A percentile compares a stretch with the other conserved stretches of the same genome.
These are phyloP conservation scores for Drosophila niveifrons DNA, from an alignment of 2,888 invertebrate genomes.

Conservation along the genomic window DNA sequence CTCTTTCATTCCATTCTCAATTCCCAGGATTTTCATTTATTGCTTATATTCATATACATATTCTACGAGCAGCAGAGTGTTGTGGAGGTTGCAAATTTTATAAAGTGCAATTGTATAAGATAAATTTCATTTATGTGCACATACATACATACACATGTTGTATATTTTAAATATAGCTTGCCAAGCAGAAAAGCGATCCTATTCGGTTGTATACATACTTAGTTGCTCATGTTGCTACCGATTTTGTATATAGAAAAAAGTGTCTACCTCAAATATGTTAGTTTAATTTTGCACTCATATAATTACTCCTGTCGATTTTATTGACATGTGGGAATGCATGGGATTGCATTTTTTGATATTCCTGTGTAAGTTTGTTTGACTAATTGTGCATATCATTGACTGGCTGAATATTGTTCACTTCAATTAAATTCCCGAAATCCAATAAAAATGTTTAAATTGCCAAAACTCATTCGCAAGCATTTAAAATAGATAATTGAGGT, in stretches of 20 bases:
- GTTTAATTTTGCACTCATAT: slow-evolving; percentile 21
- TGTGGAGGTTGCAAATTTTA: slow-evolving; percentile 42
- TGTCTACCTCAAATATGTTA: slow-evolving; percentile 21
- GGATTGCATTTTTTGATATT: slow-evolving; percentile 9
- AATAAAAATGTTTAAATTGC: slow-evolving; percentile 7
- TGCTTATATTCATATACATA: slow-evolving; percentile 5
- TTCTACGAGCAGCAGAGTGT: slow-evolving; percentile 5
- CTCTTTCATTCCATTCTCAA: background rate
- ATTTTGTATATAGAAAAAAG: background rate
- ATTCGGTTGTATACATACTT: background rate
- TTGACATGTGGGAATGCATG: slow-evolving; percentile 11
- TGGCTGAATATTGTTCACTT: slow-evolving; percentile 22
- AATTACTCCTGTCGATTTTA: slow-evolving; percentile 29
- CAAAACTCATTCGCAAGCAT: background rate
- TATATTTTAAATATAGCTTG: background rate
- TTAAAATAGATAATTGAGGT: background rate
- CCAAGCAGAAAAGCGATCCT: background rate
- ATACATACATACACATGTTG: slow-evolving; percentile 1
- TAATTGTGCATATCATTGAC: slow-evolving; percentile 29
- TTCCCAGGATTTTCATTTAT: slow-evolving; percentile 1
- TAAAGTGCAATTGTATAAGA: slow-evolving; percentile 67
- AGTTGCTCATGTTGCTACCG: background rate
- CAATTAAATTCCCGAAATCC: slow-evolving; percentile 17
- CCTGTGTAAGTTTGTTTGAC: slow-evolving; percentile 2
- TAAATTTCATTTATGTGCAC: slow-evolving; percentile 59